Evolutionary conservation across 2,113 vertebrate species (phyloP), one percentile per base, ranked within the genome.

Genomic region (Xenopus laevis): DNA sequence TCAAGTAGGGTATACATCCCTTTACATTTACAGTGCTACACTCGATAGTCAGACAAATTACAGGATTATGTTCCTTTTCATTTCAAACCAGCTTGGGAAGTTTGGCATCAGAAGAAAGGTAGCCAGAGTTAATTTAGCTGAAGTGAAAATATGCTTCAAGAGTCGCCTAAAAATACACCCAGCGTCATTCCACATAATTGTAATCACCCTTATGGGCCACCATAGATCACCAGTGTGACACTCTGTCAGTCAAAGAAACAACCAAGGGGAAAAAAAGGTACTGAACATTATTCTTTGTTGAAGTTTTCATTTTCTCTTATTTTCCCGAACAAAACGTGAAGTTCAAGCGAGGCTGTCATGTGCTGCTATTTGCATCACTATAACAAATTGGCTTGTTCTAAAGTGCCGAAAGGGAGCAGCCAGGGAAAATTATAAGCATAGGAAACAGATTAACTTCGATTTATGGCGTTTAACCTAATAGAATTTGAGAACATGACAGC

Each of bases 121-220:
- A 27, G 23, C 4, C 23, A 27, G 23, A 27, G 23, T 66, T 58
- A 30, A 73, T 73, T 52, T 18, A 65, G 7, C 62, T 10, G 30
- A 33, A 57, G 50, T 50, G 60, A 47, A 57, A 65, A 59, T 46
- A 46, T 65, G n/a, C 63, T 45, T 27, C 59, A 12, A 18, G 30
- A 50, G 15, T 7, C 6, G 7, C 12, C 18, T 33, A 65, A 46
- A 66, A 58, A 66, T 46, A 58, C 30, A 40, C n/a, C 5, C 18
- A 57, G 13, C 13, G 13, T 46, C 71, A 47, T 44, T 65, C 61
- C 33, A 20, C 30, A 27, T 53, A 40, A 45, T 61, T 57, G 30
- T 73, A 73, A 65, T 65, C 71, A 13, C 52, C 27, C 50, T 45
- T 66, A 66, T 73, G 52, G 70, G 50, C 53, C 23, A 21, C 23